Percentiles rank a stretch among this genome's conserved stretches.
Conservation (phyloP, 1,140 invertebrate genomes). For the Heliconius hermathena region DNA sequence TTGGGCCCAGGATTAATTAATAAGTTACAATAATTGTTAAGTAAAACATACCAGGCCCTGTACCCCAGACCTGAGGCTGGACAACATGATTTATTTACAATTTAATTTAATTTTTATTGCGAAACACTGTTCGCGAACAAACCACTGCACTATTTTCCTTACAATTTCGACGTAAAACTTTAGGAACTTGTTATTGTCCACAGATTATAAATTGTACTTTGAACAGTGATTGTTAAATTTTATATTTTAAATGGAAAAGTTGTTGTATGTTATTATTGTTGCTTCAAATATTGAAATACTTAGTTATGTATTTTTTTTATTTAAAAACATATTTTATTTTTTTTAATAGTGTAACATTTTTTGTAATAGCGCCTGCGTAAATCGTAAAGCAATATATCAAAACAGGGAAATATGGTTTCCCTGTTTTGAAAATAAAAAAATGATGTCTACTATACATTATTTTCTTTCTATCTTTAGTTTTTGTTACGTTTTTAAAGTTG, state of each 20-base stretch:
- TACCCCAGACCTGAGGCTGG: conserved; percentile 72
- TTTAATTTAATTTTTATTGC: conserved; percentile 57
- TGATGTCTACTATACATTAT: not conserved
- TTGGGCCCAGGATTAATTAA: conserved; percentile 20
- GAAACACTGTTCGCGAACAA: conserved; percentile 74
- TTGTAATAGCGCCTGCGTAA: not conserved
- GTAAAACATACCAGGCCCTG: conserved; percentile 63
- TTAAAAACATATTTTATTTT: not conserved
- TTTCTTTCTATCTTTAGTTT: not conserved
- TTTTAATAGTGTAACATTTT: not conserved
- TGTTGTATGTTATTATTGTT: not conserved
- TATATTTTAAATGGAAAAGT: too few relatives aligned
- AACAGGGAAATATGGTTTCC: not conserved
- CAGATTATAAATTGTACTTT: not conserved
- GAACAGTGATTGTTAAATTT: not conserved
- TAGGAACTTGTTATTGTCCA: conserved; percentile 25
- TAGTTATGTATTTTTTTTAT: not conserved
- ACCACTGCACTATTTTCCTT: conserved; percentile 39
- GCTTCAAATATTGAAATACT: not conserved
- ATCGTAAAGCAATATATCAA: conserved; percentile 4
- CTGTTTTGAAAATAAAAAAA: too few relatives aligned
- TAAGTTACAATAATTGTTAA: not conserved
- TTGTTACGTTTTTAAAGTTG: not conserved
- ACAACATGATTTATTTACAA: conserved; percentile 63
- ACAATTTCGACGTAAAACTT: conserved; percentile 30